These are phyloP conservation scores for Tetanocera ferruginea DNA, from an alignment of 2,888 invertebrate species.

Conservation along the genomic window DNA sequence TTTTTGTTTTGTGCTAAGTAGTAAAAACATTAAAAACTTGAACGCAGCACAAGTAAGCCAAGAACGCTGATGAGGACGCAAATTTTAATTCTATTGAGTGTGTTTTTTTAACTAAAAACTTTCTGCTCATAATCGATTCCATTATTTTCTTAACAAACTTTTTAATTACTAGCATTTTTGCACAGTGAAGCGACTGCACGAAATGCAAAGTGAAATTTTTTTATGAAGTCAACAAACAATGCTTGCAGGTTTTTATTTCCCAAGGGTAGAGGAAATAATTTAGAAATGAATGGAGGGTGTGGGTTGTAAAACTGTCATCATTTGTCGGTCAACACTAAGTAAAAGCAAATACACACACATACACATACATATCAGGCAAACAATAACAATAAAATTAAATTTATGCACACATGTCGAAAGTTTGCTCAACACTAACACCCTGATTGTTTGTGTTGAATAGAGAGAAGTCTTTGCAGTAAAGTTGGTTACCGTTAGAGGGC, in stretches of 20 bases:
- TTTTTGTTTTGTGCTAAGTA: not conserved
- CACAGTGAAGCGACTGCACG: not conserved
- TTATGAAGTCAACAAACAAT: too few relatives aligned
- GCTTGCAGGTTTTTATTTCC: too few relatives aligned
- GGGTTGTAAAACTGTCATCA: conserved; percentile 30
- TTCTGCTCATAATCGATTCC: conserved; percentile 57
- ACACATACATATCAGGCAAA: conserved; percentile 14
- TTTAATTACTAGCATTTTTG: conserved; percentile 53
- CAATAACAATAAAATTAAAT: conserved; percentile 58
- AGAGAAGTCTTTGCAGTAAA: too few relatives aligned
- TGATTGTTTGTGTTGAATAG: conserved; percentile 53
- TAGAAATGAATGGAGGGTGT: too few relatives aligned
- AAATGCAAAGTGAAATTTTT: too few relatives aligned
- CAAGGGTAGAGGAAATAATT: not conserved
- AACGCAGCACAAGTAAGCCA: too few relatives aligned
- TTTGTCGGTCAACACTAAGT: conserved; percentile 8
- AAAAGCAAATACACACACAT: not conserved
- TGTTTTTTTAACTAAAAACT: conserved; percentile 16
- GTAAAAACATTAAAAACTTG: conserved; percentile 2
- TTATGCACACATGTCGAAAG: conserved; percentile 55
- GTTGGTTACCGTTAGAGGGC: too few relatives aligned
- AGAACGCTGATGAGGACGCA: not conserved
- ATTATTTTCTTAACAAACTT: conserved; percentile 59
- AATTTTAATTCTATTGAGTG: conserved; percentile 53
- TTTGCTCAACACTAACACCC: conserved; percentile 63